Conservation (phyloP, 1,140 invertebrate genomes). For the Bombus turneri region DNA sequence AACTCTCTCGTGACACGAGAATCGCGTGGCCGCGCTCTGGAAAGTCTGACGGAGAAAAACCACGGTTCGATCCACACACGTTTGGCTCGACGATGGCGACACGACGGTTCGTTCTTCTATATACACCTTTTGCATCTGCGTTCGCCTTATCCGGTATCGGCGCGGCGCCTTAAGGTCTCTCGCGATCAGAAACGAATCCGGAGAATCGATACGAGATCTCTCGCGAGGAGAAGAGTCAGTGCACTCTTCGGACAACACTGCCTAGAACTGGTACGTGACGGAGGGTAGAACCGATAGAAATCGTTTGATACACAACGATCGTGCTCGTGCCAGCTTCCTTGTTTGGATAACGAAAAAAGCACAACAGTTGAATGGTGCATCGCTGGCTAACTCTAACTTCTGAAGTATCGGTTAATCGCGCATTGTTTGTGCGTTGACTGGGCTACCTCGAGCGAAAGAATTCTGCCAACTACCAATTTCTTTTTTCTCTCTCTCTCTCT, state of each 20-base stretch:
- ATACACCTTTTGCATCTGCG: conserved; percentile 37
- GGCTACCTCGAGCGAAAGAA: background rate
- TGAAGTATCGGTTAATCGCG: conserved; percentile 31
- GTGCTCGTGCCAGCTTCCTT: conserved; percentile 31
- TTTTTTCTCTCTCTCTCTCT: too few relatives aligned
- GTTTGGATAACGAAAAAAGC: conserved; percentile 43
- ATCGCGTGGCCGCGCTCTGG: background rate
- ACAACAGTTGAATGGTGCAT: conserved; percentile 27
- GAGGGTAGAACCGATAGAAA: conserved; percentile 38
- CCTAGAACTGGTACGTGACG: conserved; percentile 17
- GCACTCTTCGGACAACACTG: conserved; percentile 18
- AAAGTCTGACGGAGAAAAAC: conserved; percentile 19
- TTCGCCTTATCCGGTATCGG: conserved; percentile 36
- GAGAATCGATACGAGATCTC: conserved; percentile 45
- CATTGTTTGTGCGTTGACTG: conserved; percentile 7
- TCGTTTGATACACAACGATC: conserved; percentile 29
- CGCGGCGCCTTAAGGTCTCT: conserved; percentile 33
- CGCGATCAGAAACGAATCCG: conserved; percentile 37
- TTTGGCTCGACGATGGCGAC: background rate
- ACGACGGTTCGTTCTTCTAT: too few relatives aligned
- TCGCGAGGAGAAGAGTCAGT: conserved; percentile 31
- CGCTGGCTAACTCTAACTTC: background rate
- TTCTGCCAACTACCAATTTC: conserved; percentile 1
- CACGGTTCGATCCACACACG: background rate
- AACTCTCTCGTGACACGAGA: conserved; percentile 40